phyloP scores from a whole-genome alignment of 2,113 vertebrate genomes.

The Oncorhynchus clarkii region DNA sequence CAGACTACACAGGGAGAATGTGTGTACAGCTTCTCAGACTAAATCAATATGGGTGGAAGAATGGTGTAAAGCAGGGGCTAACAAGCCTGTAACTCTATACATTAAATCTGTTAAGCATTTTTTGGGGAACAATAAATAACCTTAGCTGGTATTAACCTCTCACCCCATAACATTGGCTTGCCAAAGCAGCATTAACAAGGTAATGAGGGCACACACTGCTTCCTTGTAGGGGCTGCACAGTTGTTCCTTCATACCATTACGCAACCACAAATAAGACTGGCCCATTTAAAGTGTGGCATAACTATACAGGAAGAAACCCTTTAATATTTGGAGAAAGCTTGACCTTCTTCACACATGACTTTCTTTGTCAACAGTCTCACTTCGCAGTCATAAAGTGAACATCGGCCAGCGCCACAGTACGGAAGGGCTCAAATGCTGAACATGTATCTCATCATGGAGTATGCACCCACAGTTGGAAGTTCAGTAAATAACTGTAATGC shows the following conservation, averaged over 20 bases:
- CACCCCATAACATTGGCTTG: conserved; percentile 66
- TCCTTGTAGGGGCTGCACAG: conserved; percentile 78
- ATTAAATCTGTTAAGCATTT: conserved; percentile 75
- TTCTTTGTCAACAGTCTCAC: conserved; percentile 54
- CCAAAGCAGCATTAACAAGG: conserved; percentile 74
- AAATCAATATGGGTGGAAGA: conserved; percentile 7
- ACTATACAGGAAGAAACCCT: conserved; percentile 50
- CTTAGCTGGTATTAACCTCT: conserved; percentile 75
- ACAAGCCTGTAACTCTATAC: conserved; percentile 70
- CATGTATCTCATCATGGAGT: neutral
- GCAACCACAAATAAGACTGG: conserved; percentile 73
- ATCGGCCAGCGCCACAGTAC: neutral
- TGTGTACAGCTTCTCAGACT: conserved; percentile 33
- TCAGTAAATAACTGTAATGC: neutral
- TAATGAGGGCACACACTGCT: conserved; percentile 77
- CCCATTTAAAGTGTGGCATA: conserved; percentile 65
- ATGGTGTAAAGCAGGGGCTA: conserved; percentile 53
- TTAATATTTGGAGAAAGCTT: conserved; percentile 62
- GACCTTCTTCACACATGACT: conserved; percentile 63
- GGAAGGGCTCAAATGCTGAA: neutral
- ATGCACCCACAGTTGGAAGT: neutral
- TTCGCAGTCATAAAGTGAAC: neutral
- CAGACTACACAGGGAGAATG: conserved; percentile 13
- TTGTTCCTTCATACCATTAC: conserved; percentile 77
- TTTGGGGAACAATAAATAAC: conserved; percentile 77